A percentile compares a stretch with the other conserved stretches of the same genome.
Conservation (phyloP, 2,113 vertebrate genomes). For the Burhinus bistriatus region DNA sequence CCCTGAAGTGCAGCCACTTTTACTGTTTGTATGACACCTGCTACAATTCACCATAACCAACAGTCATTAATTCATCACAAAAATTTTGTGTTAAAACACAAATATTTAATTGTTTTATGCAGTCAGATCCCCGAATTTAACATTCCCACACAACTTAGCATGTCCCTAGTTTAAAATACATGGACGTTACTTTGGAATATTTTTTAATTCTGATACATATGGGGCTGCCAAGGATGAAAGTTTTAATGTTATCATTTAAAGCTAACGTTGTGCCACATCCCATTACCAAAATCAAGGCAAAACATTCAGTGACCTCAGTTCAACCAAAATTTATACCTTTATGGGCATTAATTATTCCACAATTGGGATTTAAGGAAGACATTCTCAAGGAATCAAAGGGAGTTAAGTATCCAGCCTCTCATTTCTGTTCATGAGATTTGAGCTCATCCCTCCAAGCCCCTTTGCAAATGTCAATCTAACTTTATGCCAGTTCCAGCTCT, state of each 20-base stretch:
- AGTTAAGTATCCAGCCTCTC: background rate
- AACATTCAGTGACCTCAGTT: background rate
- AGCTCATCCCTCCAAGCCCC: constrained; percentile 2
- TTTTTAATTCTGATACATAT: background rate
- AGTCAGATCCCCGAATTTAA: background rate
- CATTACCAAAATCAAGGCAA: background rate
- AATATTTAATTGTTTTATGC: background rate
- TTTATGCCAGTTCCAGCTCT: background rate
- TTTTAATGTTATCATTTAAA: background rate
- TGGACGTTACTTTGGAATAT: background rate
- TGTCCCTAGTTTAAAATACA: background rate
- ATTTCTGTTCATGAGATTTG: background rate
- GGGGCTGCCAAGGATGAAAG: background rate
- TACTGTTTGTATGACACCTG: background rate
- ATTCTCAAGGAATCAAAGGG: background rate
- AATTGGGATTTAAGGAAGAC: background rate
- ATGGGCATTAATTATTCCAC: background rate
- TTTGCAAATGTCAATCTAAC: background rate
- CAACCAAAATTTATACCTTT: background rate
- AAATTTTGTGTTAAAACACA: background rate
- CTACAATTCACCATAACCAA: background rate
- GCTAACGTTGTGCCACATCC: background rate
- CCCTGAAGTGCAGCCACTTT: background rate
- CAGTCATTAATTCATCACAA: background rate
- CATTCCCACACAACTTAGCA: background rate